Evolutionary conservation across 2,888 invertebrate species (phyloP).

Genomic region (Synergus laeviventris): DNA sequence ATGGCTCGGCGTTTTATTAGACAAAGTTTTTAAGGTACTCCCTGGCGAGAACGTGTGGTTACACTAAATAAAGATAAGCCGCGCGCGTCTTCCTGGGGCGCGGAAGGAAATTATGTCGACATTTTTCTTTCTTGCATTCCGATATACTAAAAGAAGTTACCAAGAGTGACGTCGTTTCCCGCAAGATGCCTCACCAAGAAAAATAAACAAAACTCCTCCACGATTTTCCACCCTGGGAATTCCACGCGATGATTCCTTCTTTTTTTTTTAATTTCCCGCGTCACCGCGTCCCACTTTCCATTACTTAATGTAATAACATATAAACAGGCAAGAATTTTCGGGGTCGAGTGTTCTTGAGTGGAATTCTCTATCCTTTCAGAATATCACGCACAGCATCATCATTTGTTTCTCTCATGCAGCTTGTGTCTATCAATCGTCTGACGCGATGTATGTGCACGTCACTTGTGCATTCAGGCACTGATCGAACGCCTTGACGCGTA

Average conservation of each 20-base stretch:
- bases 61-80: slow-evolving; percentile 69
- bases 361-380: neutral
- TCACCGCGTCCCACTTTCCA: too few species aligned
- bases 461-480: slow-evolving; percentile 45
- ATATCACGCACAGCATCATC: neutral
- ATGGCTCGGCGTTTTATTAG: slow-evolving; percentile 73
- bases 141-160: neutral
- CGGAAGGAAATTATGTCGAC: slow-evolving; percentile 47
- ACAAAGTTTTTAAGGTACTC: slow-evolving; percentile 70
- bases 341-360: neutral
- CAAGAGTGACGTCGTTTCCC: neutral
- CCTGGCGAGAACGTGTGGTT: slow-evolving; percentile 55
- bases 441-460: slow-evolving; percentile 9
- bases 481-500: slow-evolving; percentile 44
- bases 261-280: too few species aligned
- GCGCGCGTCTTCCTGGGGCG: slow-evolving; percentile 39
- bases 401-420: neutral
- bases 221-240: neutral
- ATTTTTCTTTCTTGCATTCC: slow-evolving; percentile 49
- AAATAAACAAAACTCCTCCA: neutral
- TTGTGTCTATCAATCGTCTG: slow-evolving; percentile 4
- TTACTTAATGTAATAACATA: too few species aligned
- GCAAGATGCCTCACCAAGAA: neutral
- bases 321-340: neutral
- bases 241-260: too few species aligned